Evolutionary conservation across 2,797 vertebrate genomes (phyloP).

Genomic region (Megaceryle alcyon): DNA sequence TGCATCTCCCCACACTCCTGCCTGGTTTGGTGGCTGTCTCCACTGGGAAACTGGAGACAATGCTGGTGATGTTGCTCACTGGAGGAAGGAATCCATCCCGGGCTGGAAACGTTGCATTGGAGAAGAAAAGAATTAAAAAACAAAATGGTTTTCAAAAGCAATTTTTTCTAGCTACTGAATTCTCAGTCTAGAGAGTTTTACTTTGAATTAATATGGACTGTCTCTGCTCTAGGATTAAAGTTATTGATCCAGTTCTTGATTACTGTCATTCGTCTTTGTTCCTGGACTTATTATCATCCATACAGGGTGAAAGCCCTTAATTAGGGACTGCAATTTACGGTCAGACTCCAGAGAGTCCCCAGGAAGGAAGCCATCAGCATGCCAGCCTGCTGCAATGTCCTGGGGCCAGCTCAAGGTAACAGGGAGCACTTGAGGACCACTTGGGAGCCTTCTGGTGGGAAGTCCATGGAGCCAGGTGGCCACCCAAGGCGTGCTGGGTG

Average conservation of each 20-base stretch:
- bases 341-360: background rate
- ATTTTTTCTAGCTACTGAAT: background rate
- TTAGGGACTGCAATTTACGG: background rate
- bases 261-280: background rate
- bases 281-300: background rate
- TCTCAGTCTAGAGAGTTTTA: background rate
- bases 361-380: background rate
- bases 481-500: background rate
- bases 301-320: background rate
- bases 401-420: accelerated
- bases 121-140: background rate
- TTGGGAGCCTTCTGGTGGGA: background rate
- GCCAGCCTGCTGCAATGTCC: background rate
- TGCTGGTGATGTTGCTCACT: background rate
- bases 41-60: background rate
- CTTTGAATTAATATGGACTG: background rate
- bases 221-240: background rate
- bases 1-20: background rate
- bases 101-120: background rate
- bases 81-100: background rate
- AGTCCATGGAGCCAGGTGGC: background rate
- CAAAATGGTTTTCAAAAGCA: background rate
- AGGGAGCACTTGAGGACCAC: background rate
- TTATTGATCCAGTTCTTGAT: constrained; percentile 28
- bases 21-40: background rate